Percentiles rank a stretch among this genome's conserved stretches.
These are phyloP conservation scores for Drosophila carrolli DNA, from an alignment of 1,140 invertebrate species.

Conservation along the genomic window DNA sequence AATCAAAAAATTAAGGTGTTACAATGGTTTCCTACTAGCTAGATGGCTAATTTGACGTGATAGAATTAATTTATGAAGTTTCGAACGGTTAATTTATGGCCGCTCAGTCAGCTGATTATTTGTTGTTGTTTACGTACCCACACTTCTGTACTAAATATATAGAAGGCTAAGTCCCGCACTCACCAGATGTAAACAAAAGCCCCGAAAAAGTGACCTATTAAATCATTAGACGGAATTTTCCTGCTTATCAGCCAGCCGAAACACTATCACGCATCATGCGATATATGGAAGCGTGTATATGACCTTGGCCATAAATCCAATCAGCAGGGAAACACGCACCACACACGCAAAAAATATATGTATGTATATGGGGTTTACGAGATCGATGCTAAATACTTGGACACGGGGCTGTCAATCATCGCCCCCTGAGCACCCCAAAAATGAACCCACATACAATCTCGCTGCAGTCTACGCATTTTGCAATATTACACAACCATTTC, in stretches of 20 bases:
- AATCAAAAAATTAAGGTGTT: too few species aligned
- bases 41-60: neutral
- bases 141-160: constrained; percentile 6
- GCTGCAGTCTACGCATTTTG: constrained; percentile 58
- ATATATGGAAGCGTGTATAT: constrained; percentile 35
- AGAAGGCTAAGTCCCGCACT: constrained; percentile 13
- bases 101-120: constrained; percentile 58
- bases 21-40: too few species aligned
- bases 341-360: constrained; percentile 12
- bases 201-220: constrained; percentile 6
- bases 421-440: constrained; percentile 1
- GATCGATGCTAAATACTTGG: constrained; percentile 37
- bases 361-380: neutral
- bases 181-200: constrained; percentile 62
- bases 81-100: constrained; percentile 22
- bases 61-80: neutral
- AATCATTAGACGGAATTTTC: constrained; percentile 25
- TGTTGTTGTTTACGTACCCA: constrained; percentile 63
- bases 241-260: constrained; percentile 56
- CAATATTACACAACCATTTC: constrained; percentile 83
- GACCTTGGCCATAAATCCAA: constrained; percentile 55
- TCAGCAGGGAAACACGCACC: constrained; percentile 39
- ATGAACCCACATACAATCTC: constrained; percentile 1
- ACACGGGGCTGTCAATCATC: constrained; percentile 36
- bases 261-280: constrained; percentile 67